Conservation (phyloP, 2,888 invertebrate genomes). For the Acrobasis repandana region DNA sequence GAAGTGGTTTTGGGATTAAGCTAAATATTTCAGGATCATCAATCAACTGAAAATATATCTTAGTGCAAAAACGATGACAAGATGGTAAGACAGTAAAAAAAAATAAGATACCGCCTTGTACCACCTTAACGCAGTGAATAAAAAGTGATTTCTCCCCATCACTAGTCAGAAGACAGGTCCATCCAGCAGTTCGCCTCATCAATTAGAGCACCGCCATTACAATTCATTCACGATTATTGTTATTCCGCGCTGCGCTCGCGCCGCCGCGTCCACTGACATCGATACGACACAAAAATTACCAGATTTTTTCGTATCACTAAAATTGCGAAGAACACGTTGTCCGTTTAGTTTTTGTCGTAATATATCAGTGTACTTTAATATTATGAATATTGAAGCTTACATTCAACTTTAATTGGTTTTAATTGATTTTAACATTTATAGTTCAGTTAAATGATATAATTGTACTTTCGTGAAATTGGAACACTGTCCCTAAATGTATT, state of each 20-base stretch:
- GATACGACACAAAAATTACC: slow-evolving; percentile 57
- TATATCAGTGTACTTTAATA: slow-evolving; percentile 24
- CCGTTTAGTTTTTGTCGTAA: slow-evolving; percentile 15
- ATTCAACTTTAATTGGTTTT: neutral
- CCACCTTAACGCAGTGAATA: too few species aligned
- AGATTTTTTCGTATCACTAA: slow-evolving; percentile 37
- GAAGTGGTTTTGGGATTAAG: too few species aligned
- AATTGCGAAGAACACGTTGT: slow-evolving; percentile 26
- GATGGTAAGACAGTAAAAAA: too few species aligned
- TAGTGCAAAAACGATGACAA: too few species aligned
- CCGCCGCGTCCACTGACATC: slow-evolving; percentile 50
- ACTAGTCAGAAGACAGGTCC: slow-evolving; percentile 52
- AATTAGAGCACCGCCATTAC: slow-evolving; percentile 72
- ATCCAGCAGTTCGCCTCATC: slow-evolving; percentile 53
- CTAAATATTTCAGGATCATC: too few species aligned
- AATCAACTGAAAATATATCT: too few species aligned
- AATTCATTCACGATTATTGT: slow-evolving; percentile 78
- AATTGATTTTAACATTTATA: neutral
- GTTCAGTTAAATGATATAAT: too few species aligned
- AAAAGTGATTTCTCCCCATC: slow-evolving; percentile 35
- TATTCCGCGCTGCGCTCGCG: slow-evolving; percentile 57
- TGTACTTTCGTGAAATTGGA: too few species aligned
- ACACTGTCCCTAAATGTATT: too few species aligned
- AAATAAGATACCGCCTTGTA: too few species aligned
- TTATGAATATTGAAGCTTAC: neutral